Conservation (phyloP, 1,140 invertebrate genomes). For the Platyscapa corneri region DNA sequence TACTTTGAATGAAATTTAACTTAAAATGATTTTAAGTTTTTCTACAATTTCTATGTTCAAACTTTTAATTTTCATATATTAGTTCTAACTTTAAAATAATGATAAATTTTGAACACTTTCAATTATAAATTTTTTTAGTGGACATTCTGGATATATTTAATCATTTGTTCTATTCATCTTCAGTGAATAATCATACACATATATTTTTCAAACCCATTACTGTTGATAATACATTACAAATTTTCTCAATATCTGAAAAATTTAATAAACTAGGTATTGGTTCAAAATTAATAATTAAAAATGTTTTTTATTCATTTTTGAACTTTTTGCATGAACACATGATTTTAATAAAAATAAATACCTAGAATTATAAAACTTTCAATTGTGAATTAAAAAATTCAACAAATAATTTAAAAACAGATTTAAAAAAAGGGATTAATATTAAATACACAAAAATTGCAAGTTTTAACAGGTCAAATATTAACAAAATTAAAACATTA, state of each 20-base stretch:
- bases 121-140: neutral
- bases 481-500: neutral
- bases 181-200: neutral
- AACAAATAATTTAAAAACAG: conserved; percentile 22
- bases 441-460: too few relatives aligned
- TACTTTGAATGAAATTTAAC: neutral
- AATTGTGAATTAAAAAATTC: conserved; percentile 17
- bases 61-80: too few relatives aligned
- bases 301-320: too few relatives aligned
- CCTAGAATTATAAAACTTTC: neutral
- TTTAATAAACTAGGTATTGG: neutral
- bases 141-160: neutral
- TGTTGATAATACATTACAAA: too few relatives aligned
- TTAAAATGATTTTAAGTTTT: too few relatives aligned
- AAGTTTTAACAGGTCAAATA: too few relatives aligned
- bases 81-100: too few relatives aligned
- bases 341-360: conserved; percentile 14
- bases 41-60: neutral
- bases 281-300: neutral
- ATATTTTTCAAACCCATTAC: neutral
- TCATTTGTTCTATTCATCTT: neutral
- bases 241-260: neutral
- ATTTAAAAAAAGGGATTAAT: too few relatives aligned
- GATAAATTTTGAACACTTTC: neutral
- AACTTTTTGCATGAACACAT: neutral